These are phyloP conservation scores for Champsocephalus esox DNA, from an alignment of 2,797 vertebrate species.

Conservation along the genomic window DNA sequence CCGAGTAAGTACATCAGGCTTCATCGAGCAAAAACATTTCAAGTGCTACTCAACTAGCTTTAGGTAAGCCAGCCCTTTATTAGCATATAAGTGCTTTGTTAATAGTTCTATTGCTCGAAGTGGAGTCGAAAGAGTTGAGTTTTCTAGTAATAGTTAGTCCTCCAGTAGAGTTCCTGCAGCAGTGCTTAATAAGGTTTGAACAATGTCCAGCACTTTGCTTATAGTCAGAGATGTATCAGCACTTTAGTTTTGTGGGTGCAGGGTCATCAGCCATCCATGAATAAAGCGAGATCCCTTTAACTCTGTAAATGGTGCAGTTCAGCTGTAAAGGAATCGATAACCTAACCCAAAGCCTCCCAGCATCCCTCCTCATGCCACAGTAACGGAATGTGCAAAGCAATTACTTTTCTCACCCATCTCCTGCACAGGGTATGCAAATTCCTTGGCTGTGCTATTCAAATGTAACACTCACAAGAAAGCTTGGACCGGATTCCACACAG, in stretches of 20 bases:
- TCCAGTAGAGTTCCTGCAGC: constrained; percentile 16
- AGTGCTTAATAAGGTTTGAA: constrained; percentile 35
- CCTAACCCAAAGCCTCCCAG: constrained; percentile 40
- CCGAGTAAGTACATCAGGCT: too few species aligned
- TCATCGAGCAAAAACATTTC: too few species aligned
- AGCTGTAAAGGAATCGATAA: constrained; percentile 67
- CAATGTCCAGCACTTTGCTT: constrained; percentile 42
- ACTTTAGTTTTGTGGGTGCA: constrained; percentile 46
- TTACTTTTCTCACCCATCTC: constrained; percentile 43
- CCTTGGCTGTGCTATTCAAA: constrained; percentile 46
- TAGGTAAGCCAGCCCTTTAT: too few species aligned
- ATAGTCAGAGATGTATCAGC: constrained; percentile 55
- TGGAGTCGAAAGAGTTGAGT: too few species aligned
- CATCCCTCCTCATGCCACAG: constrained; percentile 25
- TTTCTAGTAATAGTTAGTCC: constrained; percentile 21
- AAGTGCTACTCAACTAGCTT: too few species aligned
- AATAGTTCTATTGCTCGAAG: too few species aligned
- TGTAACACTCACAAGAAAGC: constrained; percentile 20
- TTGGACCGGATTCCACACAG: constrained; percentile 40
- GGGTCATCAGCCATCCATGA: constrained; percentile 40
- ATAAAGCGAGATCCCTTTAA: constrained; percentile 54
- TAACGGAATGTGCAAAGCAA: constrained; percentile 38
- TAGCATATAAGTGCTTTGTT: too few species aligned
- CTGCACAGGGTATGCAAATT: constrained; percentile 45
- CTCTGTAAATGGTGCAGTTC: constrained; percentile 47